Evolutionary conservation across 2,797 vertebrate species (phyloP), one percentile per base, ranked within the genome.

Genomic region (Australoheros facetus): DNA sequence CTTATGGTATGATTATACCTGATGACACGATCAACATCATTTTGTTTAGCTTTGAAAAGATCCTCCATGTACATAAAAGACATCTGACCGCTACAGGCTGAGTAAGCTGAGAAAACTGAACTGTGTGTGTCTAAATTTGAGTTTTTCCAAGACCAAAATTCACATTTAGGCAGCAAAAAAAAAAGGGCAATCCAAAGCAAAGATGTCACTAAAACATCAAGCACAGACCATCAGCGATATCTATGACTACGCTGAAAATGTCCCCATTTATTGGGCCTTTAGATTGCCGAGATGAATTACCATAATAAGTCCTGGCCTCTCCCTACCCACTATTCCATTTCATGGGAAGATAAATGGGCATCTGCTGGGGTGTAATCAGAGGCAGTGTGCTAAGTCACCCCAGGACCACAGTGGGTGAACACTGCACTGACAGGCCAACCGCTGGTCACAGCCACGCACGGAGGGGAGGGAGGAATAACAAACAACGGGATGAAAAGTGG

Each of bases 351-450:
- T 81, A 86, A 91, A 90, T 87, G 74, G 80, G 56, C 74, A 26
- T 75, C 88, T 81, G 82, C 88, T 92, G 89, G 77, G 87, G 71
- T 81, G 78, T 82, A 89, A 93, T 92, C 88, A 92, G 77, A 87
- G 82, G 81, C 73, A 26, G 69, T 30, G 78, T 83, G 87, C 74
- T 80, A 80, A 81, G 87, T 90, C 89, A 83, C 89, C 79, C 79
- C 80, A 45, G 81, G 83, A 58, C 85, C 86, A 85, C 88, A 84
- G 87, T 79, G 83, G 84, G 86, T 48, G 76, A 89, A 79, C 87
- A n/a, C 39, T 26, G 76, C 39, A 60, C 64, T 73, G 72, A 90
- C 85, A 91, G 88, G 88, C 82, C 84, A 62, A 88, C 89, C 64
- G 16, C 88, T 62, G 86, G 73, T 86, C 80, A 75, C 71, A 77